Base-by-base conservation (phyloP, 2,888 invertebrate genomes). In the Caenorhabditis macrosperma region DNA sequence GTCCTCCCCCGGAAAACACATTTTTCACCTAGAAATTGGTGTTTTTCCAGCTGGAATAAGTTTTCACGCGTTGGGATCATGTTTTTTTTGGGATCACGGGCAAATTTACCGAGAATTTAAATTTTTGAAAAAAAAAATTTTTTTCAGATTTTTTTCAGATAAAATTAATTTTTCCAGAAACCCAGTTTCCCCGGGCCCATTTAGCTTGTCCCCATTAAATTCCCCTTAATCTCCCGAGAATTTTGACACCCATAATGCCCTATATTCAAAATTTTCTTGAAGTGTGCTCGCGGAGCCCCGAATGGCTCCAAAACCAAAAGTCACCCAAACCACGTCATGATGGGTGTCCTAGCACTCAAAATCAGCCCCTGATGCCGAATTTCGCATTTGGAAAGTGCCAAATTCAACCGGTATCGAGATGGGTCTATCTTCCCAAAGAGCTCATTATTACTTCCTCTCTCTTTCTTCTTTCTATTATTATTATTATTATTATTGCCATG, bases 401-500 rank as follows among this genome's bases (percentile, higher is more conserved):
- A 38, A 38, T 2, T 38, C 33, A 33, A 5, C 33, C 10, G 6
- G 10, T 7, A 33, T 33, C 10, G 33, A 33, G 5, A 33, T 10
- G 10, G 6, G 6, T 7, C 33, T 5, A 33, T 33, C 10, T 33
- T 33, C 33, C 33, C 5, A 33, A 33, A 33, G 2, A 38, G 15
- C 38, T 38, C 38, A 9, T 9, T 38, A 38, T 38, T 38, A 38
- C 15, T 38, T 3, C 20, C 46, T 46, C 28, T 24, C 17, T 38
- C 17, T 2, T 30, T 33, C 15, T 10, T 10, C 7, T 22, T 38
- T 38, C 33, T 38, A 2, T 17, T n/a, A 4, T 33, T 24, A 35
- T 22, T 38, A 26, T 30, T 38, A 15, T 57, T 41, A 30, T 41
- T 74, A 30, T 69, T 52, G 59, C 50, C 59, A 38, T 59, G 41